A percentile compares a stretch with the other conserved stretches of the same genome.
Conservation (phyloP, 2,888 invertebrate species). For the Dioctria linearis region DNA sequence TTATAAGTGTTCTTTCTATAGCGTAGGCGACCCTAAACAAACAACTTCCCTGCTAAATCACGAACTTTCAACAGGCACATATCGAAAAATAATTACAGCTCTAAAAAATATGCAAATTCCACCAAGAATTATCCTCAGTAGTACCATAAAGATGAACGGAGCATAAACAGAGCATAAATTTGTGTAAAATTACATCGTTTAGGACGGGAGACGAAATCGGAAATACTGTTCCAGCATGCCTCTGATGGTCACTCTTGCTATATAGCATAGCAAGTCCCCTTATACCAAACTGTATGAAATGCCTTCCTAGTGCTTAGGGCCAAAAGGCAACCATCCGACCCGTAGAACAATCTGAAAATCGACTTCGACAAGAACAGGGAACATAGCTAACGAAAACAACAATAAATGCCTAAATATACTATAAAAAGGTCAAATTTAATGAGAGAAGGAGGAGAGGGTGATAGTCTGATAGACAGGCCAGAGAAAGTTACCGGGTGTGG, state of each 20-base stretch:
- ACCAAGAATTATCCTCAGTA: slow-evolving; percentile 58
- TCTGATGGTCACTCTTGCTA: slow-evolving; percentile 23
- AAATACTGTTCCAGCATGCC: not conserved
- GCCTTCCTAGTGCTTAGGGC: not conserved
- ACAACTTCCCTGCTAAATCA: slow-evolving; percentile 56
- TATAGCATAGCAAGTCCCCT: not conserved
- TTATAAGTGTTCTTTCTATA: not conserved
- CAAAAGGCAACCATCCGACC: slow-evolving; percentile 1
- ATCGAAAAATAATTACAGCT: slow-evolving; percentile 63
- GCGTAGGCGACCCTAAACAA: not conserved
- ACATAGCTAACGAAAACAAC: slow-evolving; percentile 58
- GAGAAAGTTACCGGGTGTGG: slow-evolving; percentile 57
- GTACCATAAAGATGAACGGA: slow-evolving; percentile 58
- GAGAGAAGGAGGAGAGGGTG: slow-evolving; percentile 12
- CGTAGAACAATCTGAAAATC: slow-evolving; percentile 56
- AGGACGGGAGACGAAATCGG: not conserved
- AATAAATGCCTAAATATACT: slow-evolving; percentile 61
- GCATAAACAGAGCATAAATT: slow-evolving; percentile 58
- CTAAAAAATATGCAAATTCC: slow-evolving; percentile 58
- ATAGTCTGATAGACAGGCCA: slow-evolving; percentile 58
- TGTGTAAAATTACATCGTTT: slow-evolving; percentile 57
- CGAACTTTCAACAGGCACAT: slow-evolving; percentile 62
- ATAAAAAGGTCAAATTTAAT: slow-evolving; percentile 63
- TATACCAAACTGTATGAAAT: not conserved
- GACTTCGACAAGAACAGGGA: slow-evolving; percentile 52